Evolutionary conservation across 2,113 vertebrate genomes (phyloP).

Genomic region (Sylvietta virens): DNA sequence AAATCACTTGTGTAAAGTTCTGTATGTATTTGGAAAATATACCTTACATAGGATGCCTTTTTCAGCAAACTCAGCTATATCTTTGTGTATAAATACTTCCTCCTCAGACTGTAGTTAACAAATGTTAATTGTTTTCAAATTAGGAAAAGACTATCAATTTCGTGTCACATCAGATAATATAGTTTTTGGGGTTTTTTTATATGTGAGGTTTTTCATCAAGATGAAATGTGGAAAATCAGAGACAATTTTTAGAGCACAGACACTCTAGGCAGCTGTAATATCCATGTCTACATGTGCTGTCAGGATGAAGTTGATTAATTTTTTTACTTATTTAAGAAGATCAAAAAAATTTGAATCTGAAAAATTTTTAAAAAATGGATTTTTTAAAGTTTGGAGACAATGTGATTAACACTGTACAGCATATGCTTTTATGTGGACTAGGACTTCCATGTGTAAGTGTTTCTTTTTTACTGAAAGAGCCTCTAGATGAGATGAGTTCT

Average conservation of each 20-base stretch:
- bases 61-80: rapidly evolving
- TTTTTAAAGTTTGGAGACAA: background rate
- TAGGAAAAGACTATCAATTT: background rate
- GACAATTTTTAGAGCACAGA: background rate
- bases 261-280: background rate
- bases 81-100: background rate
- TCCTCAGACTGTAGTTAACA: background rate
- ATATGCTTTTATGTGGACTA: background rate
- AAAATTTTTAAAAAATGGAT: background rate
- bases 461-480: background rate
- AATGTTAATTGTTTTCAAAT: background rate
- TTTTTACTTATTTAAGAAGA: background rate
- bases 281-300: background rate
- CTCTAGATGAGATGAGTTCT: background rate
- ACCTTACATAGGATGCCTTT: background rate
- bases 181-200: background rate
- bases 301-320: background rate
- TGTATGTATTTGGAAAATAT: background rate
- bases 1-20: background rate
- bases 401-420: background rate
- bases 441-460: background rate
- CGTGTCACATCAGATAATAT: background rate
- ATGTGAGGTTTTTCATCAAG: background rate
- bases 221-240: background rate
- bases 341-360: background rate